These are phyloP conservation scores for Dunckerocampus dactyliophorus DNA, from an alignment of 2,113 vertebrate genomes.

Conservation along the genomic window DNA sequence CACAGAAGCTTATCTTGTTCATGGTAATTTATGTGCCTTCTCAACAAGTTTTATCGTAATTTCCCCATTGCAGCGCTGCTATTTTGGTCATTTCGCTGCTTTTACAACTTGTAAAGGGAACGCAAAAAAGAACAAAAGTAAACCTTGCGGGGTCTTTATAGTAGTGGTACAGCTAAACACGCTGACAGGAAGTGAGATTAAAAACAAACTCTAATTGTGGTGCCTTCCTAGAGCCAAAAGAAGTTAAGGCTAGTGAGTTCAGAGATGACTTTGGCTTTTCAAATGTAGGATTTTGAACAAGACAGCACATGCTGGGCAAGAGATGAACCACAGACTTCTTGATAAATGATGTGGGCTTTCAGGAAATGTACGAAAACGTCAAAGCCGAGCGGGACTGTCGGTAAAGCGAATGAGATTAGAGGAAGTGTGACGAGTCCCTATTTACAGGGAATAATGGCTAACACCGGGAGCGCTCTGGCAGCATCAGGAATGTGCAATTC, in stretches of 20 bases:
- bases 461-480: constrained; percentile 15
- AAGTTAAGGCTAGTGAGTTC: constrained; percentile 15
- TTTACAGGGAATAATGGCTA: constrained; percentile 29
- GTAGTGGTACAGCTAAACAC: not conserved
- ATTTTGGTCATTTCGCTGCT: not conserved
- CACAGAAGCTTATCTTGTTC: constrained; percentile 23
- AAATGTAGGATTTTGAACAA: constrained; percentile 1
- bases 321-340: not conserved
- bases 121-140: constrained; percentile 2
- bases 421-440: constrained; percentile 21
- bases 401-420: constrained; percentile 23
- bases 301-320: not conserved
- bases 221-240: constrained; percentile 14
- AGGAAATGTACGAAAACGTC: not conserved
- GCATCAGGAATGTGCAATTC: constrained; percentile 24
- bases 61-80: not conserved
- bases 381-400: constrained; percentile 7
- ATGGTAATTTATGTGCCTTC: not conserved
- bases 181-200: constrained; percentile 49
- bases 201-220: constrained; percentile 34
- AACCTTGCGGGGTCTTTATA: not conserved
- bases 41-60: not conserved
- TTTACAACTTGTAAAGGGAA: not conserved
- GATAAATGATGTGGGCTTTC: constrained; percentile 17
- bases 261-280: constrained; percentile 7